A percentile compares a stretch with the other conserved stretches of the same genome.
These are phyloP conservation scores for Chrysolina americana DNA, from an alignment of 2,888 invertebrate genomes.

Conservation along the genomic window DNA sequence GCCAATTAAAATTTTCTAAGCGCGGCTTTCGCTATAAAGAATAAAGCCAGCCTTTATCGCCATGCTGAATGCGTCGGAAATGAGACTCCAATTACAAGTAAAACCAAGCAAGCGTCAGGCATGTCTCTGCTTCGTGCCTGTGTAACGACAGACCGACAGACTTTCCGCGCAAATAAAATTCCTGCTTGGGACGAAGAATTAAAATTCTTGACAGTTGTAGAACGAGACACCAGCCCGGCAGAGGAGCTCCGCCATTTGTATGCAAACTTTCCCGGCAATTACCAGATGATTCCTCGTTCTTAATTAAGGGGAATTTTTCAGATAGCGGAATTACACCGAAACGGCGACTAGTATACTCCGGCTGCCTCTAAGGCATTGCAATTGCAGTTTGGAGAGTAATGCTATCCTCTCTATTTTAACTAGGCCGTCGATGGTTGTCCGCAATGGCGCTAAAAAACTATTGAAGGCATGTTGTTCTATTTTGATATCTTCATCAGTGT, in stretches of 20 bases:
- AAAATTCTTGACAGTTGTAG: slow-evolving; percentile 67
- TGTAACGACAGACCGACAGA: slow-evolving; percentile 64
- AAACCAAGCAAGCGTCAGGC: slow-evolving; percentile 68
- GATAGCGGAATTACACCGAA: slow-evolving; percentile 42
- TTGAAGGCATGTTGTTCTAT: not conserved
- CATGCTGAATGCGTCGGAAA: slow-evolving; percentile 70
- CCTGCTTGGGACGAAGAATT: slow-evolving; percentile 66
- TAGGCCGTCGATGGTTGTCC: slow-evolving; percentile 29
- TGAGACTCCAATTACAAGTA: slow-evolving; percentile 69
- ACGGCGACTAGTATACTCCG: slow-evolving; percentile 28
- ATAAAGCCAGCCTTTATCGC: slow-evolving; percentile 68
- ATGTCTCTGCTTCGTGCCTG: slow-evolving; percentile 68
- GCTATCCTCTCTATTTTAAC: slow-evolving; percentile 42
- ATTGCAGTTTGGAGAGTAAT: slow-evolving; percentile 40
- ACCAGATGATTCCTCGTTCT: slow-evolving; percentile 49
- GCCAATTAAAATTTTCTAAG: slow-evolving; percentile 70
- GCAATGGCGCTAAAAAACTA: slow-evolving; percentile 23
- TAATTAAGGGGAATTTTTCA: slow-evolving; percentile 53
- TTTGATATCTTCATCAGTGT: slow-evolving; percentile 7
- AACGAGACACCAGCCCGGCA: slow-evolving; percentile 57
- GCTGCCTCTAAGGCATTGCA: slow-evolving; percentile 33
- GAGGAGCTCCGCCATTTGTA: slow-evolving; percentile 46
- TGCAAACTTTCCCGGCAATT: slow-evolving; percentile 53
- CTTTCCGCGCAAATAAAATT: slow-evolving; percentile 66
- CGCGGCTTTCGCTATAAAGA: slow-evolving; percentile 67